Evolutionary conservation across 1,140 invertebrate genomes (phyloP), one percentile per base, ranked within the genome.

Genomic region (Pseudoatta argentina): DNA sequence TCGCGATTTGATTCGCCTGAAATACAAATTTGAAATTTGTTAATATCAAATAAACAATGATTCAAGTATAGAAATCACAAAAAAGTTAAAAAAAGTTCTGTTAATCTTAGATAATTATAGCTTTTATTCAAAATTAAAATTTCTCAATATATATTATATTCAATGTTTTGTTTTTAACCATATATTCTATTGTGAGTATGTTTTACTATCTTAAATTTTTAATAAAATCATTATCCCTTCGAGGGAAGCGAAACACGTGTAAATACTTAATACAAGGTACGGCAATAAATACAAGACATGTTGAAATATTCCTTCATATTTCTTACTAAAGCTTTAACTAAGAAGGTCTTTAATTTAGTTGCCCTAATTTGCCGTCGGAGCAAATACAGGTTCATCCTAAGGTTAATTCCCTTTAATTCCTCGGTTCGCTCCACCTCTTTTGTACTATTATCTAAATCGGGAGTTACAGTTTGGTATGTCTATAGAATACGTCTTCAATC

Each of bases 21-120:
- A 87, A 89, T 30, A 48, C 2, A 87, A 39, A 75, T 51, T 73
- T 34, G 21, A 4, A 16, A 48, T 21, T 81, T 48, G 8, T 73
- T 75, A 61, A 14, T 79, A 34, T 57, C 14, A 27, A 55, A 4
- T 14, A 14, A 67, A 3, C 16, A 64, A 63, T 48, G n/a, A 39
- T 64, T 64, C 24, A 64, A 76, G n/a, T 14, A 24, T 5, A 21
- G 34, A 59, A 6, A n/a, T 76, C n/a, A 61, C 27, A 8, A 77
- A 27, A 27, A 63, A 39, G 6, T 57, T 21, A 39, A 64, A n/a
- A 61, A 2, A 27, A 6, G 8, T 44, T 44, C 8, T 44, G 39
- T 14, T 51, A 34, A 14, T 44, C 39, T n/a, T 16, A 1, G 2
- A 57, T 34, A 21, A 14, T 75, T 39, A 21, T 24, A 24, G 0